Conservation (phyloP, 1,140 invertebrate genomes). For the Oncopodura yosiiana region DNA sequence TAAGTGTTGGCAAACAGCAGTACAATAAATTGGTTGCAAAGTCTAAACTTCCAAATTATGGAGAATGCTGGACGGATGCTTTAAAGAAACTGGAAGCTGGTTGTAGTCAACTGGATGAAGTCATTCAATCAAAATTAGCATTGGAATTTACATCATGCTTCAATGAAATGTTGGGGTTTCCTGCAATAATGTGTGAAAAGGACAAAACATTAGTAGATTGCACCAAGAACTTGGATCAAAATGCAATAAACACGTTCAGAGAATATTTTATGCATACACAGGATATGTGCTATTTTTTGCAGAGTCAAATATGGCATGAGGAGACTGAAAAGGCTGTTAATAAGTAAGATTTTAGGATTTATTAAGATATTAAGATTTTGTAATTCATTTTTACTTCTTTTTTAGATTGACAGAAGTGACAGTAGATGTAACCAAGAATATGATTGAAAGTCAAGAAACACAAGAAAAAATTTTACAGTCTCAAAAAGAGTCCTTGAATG, state of each 20-base stretch:
- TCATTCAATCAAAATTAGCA: slow-evolving; percentile 51
- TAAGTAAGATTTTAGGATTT: slow-evolving; percentile 36
- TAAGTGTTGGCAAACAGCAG: slow-evolving; percentile 34
- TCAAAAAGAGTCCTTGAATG: slow-evolving; percentile 47
- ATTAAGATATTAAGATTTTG: background rate
- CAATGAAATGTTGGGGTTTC: slow-evolving; percentile 49
- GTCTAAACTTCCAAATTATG: slow-evolving; percentile 46
- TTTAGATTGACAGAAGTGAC: slow-evolving; percentile 43
- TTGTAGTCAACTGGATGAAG: slow-evolving; percentile 51
- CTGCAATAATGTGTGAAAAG: slow-evolving; percentile 45
- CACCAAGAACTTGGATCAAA: slow-evolving; percentile 48
- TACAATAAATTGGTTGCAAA: slow-evolving; percentile 37
- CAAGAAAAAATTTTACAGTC: slow-evolving; percentile 43
- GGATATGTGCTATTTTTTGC: slow-evolving; percentile 57
- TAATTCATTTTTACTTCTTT: slow-evolving; percentile 9
- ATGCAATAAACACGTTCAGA: slow-evolving; percentile 51
- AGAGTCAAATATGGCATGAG: slow-evolving; percentile 55
- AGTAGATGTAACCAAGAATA: slow-evolving; percentile 42
- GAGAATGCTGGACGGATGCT: slow-evolving; percentile 53
- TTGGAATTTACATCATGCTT: slow-evolving; percentile 58
- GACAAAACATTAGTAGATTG: slow-evolving; percentile 43
- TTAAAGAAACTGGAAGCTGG: slow-evolving; percentile 45
- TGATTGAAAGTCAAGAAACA: slow-evolving; percentile 42
- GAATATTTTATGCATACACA: slow-evolving; percentile 60
- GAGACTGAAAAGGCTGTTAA: slow-evolving; percentile 50